Conservation (phyloP, 2,797 vertebrate species). For the Neostethus bicornis region DNA sequence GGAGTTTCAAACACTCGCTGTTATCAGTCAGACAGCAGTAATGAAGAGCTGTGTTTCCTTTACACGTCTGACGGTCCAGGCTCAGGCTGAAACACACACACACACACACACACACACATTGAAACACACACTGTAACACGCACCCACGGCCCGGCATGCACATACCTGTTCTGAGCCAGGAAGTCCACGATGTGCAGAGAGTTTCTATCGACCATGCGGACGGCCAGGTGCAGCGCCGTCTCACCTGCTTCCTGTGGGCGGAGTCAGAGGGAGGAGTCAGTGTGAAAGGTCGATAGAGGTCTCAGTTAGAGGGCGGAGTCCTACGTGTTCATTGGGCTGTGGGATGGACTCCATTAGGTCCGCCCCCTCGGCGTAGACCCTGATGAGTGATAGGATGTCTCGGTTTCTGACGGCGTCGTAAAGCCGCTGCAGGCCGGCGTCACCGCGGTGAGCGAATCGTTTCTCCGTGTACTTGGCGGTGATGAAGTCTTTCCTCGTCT, state of each 20-base stretch:
- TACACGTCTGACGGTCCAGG: conserved; percentile 90
- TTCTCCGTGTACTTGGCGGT: conserved; percentile 95
- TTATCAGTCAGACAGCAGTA: conserved; percentile 96
- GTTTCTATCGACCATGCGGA: conserved; percentile 92
- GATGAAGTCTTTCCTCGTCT: conserved; percentile 94
- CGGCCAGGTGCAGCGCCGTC: conserved; percentile 92
- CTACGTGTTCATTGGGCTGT: conserved; percentile 89
- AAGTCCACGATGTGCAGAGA: conserved; percentile 98
- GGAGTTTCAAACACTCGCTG: conserved; percentile 94
- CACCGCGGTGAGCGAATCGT: conserved; percentile 79
- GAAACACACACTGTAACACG: conserved; percentile 31
- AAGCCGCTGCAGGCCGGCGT: conserved; percentile 81
- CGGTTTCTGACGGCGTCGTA: conserved; percentile 87
- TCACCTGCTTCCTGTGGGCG: conserved; percentile 86
- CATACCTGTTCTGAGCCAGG: conserved; percentile 93
- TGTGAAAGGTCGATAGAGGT: no score
- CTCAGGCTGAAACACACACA: conserved; percentile 80
- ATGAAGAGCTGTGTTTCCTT: conserved; percentile 92
- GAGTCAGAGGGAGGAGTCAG: no score
- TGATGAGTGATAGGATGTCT: conserved; percentile 90
- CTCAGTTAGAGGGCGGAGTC: conserved; percentile 49
- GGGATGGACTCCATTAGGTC: conserved; percentile 89
- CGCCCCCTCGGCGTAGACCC: conserved; percentile 90
- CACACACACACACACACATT: not conserved
- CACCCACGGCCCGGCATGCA: not conserved